A percentile compares a stretch with the other conserved stretches of the same genome.
phyloP scores from a whole-genome alignment of 2,888 invertebrate genomes.

The Eumerus sabulonum region DNA sequence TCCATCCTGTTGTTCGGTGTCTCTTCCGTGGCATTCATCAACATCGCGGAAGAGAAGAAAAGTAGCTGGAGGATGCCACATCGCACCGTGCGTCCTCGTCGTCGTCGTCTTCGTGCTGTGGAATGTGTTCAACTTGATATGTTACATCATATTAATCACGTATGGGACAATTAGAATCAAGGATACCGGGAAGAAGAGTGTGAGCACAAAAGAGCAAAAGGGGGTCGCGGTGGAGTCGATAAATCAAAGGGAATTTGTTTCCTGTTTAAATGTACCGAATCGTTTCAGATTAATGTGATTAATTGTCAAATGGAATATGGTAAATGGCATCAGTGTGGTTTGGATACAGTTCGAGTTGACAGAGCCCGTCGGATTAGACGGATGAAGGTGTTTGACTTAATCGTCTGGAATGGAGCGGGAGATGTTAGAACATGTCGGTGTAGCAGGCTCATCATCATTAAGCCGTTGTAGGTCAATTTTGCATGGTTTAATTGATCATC shows the following conservation, averaged over 20 bases:
- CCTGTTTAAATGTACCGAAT: neutral
- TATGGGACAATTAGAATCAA: slow-evolving; percentile 41
- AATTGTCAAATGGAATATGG: too few relatives aligned
- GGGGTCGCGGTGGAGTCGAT: too few relatives aligned
- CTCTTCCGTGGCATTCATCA: slow-evolving; percentile 26
- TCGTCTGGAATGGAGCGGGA: too few relatives aligned
- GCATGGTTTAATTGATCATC: too few relatives aligned
- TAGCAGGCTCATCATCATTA: too few relatives aligned
- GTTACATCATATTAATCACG: slow-evolving; percentile 29
- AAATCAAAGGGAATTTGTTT: neutral
- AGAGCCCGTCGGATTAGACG: too few relatives aligned
- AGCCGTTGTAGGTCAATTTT: too few relatives aligned
- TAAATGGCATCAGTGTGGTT: too few relatives aligned
- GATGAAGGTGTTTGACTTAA: too few relatives aligned
- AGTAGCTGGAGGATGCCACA: neutral
- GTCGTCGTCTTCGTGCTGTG: neutral
- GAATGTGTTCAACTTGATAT: slow-evolving; percentile 12
- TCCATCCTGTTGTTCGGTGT: neutral
- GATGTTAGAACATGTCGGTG: too few relatives aligned
- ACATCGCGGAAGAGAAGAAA: slow-evolving; percentile 24
- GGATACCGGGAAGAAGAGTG: slow-evolving; percentile 20
- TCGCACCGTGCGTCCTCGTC: too few relatives aligned
- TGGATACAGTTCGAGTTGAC: too few relatives aligned
- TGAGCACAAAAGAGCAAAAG: neutral
- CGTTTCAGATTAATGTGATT: neutral